Evolutionary conservation across 2,797 vertebrate genomes (phyloP).

Genomic region (Anguilla marmorata): DNA sequence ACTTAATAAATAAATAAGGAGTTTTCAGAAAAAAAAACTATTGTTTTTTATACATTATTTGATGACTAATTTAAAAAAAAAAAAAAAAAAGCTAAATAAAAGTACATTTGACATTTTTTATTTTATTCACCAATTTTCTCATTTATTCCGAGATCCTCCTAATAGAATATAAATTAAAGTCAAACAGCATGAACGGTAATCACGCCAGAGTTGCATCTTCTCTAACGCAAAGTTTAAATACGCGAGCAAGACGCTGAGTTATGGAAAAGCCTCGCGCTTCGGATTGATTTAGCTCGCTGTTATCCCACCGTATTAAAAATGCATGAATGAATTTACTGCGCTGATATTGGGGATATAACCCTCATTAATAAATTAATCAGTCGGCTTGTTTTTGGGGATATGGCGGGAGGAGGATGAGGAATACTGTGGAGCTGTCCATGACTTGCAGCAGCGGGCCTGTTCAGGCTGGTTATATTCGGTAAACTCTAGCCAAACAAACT

Average conservation of each 20-base stretch:
- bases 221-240: not conserved
- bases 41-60: not conserved
- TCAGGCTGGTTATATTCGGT: not conserved
- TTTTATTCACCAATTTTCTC: not conserved
- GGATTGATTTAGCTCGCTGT: not conserved
- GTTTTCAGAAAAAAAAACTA: not conserved
- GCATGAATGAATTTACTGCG: conserved; percentile 7
- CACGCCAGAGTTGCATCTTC: not conserved
- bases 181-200: conserved; percentile 1
- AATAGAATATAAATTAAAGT: conserved; percentile 12
- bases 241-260: not conserved
- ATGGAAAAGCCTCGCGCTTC: not conserved
- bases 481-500: not conserved
- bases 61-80: not conserved
- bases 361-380: conserved; percentile 14
- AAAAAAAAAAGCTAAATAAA: not conserved
- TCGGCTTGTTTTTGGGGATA: not conserved
- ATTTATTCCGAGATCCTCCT: not conserved
- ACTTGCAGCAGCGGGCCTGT: not conserved
- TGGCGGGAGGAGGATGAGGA: too few species aligned
- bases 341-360: conserved; percentile 9
- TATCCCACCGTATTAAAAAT: conserved; percentile 10
- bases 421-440: not conserved
- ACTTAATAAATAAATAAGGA: not conserved
- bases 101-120: not conserved